These are phyloP conservation scores for Pantherophis guttatus DNA, from an alignment of 2,113 vertebrate species.

Conservation along the genomic window DNA sequence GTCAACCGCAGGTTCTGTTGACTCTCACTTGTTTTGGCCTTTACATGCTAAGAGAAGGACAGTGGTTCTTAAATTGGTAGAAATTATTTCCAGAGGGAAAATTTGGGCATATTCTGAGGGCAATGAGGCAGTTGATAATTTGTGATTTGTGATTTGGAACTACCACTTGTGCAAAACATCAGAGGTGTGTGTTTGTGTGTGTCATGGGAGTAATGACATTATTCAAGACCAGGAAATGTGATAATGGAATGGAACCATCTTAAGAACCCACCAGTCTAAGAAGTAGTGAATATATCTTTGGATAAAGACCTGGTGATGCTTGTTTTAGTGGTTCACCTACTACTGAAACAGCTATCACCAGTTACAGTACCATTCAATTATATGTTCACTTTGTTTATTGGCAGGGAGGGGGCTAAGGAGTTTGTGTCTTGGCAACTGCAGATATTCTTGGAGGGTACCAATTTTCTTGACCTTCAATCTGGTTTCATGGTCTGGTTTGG, in stretches of 20 bases:
- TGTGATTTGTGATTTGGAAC: not conserved
- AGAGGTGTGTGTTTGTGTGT: not conserved
- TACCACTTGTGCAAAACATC: not conserved
- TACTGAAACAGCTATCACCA: not conserved
- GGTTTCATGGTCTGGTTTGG: not conserved
- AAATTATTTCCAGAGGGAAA: not conserved
- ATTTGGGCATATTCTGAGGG: not conserved
- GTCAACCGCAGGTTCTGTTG: not conserved
- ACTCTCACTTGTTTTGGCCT: not conserved
- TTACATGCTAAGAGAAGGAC: not conserved
- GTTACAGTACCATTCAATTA: not conserved
- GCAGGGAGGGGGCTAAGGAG: not conserved
- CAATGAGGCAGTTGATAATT: not conserved
- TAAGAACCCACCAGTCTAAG: not conserved
- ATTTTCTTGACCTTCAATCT: not conserved
- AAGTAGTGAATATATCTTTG: not conserved
- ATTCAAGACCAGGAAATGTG: not conserved
- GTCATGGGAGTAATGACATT: not conserved
- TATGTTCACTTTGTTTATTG: not conserved
- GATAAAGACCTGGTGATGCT: not conserved
- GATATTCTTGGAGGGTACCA: not conserved
- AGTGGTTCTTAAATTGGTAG: not conserved
- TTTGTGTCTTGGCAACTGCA: not conserved
- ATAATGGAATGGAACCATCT: not conserved
- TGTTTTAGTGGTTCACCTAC: not conserved